Percentiles rank a stretch among this genome's conserved stretches.
Conservation (phyloP, 2,113 vertebrate species). For the Loxodonta africana region DNA sequence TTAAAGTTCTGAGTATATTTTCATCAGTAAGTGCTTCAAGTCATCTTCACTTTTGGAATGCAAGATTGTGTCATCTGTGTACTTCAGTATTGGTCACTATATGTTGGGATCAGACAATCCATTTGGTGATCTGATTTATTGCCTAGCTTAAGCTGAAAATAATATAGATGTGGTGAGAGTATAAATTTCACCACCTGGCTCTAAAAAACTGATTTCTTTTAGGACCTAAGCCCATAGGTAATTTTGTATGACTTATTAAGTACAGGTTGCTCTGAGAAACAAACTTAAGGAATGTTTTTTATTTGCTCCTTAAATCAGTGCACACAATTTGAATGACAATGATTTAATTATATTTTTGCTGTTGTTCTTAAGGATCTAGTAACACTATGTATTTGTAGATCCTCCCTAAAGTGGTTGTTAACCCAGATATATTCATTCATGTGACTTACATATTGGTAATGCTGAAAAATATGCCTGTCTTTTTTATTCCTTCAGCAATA, state of each 20-base stretch:
- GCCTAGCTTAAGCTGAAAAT: not conserved
- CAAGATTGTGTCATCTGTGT: not conserved
- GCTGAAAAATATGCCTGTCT: not conserved
- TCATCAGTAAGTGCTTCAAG: not conserved
- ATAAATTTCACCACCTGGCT: not conserved
- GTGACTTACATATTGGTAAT: not conserved
- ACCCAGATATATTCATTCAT: not conserved
- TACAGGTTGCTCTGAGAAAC: not conserved
- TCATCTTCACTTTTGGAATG: not conserved
- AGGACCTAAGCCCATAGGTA: not conserved
- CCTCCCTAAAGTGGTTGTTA: not conserved
- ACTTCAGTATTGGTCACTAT: not conserved
- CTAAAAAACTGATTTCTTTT: not conserved
- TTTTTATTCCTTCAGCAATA: not conserved
- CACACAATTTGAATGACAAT: not conserved
- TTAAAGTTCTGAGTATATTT: not conserved
- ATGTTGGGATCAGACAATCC: not conserved
- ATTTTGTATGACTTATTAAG: not conserved
- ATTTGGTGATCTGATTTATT: not conserved
- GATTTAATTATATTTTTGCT: conserved; percentile 19
- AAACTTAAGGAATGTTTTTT: not conserved
- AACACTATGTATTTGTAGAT: not conserved
- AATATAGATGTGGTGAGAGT: not conserved
- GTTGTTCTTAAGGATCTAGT: not conserved
- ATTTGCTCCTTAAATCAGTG: not conserved